phyloP scores from a whole-genome alignment of 2,797 vertebrate species.

The Moxostoma hubbsi region DNA sequence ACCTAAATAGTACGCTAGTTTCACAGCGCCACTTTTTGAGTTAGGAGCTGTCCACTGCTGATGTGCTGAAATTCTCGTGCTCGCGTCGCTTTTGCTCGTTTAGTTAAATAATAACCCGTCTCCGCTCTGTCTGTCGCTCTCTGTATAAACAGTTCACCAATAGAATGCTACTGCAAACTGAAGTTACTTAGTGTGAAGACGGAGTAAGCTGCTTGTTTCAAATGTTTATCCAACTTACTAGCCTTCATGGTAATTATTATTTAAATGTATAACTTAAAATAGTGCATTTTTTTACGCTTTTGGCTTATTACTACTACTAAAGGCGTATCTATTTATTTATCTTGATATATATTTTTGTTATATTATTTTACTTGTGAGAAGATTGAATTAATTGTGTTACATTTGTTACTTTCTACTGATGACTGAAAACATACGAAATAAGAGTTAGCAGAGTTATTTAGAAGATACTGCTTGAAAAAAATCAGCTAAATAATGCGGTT shows the following conservation, averaged over 20 bases:
- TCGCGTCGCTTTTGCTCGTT: conserved; percentile 44
- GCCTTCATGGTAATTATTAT: not conserved
- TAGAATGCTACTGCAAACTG: not conserved
- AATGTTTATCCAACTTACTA: not conserved
- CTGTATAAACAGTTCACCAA: not conserved
- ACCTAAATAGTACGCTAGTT: not conserved
- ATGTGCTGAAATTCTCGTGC: conserved; percentile 71
- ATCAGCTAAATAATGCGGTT: conserved; percentile 19
- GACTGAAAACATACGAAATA: conserved; percentile 13
- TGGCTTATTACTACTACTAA: not conserved
- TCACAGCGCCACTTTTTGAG: not conserved
- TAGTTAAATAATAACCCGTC: conserved; percentile 4
- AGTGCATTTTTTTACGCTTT: not conserved
- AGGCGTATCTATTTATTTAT: not conserved
- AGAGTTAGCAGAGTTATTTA: conserved; percentile 11
- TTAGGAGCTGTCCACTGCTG: conserved; percentile 66
- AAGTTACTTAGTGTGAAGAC: not conserved
- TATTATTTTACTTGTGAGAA: not conserved
- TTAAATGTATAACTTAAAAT: not conserved
- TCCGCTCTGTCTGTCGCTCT: not conserved
- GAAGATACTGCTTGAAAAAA: conserved; percentile 3
- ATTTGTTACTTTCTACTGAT: not conserved
- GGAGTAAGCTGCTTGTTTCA: not conserved
- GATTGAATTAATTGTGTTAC: not conserved
- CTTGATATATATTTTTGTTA: not conserved